Evolutionary conservation across 2,113 vertebrate species (phyloP).

Genomic region (Osmerus eperlanus): DNA sequence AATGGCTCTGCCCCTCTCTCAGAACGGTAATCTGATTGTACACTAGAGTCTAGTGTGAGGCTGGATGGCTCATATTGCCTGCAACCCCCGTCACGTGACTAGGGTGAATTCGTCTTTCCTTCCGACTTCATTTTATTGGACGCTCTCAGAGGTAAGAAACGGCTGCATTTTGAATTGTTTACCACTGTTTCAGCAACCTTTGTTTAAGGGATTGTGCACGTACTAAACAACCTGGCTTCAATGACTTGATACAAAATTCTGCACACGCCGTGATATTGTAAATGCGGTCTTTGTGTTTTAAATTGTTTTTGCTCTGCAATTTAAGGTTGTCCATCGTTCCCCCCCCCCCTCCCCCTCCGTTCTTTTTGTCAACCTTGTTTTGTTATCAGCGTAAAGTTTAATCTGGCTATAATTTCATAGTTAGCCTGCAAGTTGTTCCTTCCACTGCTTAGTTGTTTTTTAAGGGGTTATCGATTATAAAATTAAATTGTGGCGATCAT

Average conservation of each 20-base stretch:
- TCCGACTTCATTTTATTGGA: background rate
- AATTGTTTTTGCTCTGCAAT: background rate
- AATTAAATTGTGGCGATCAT: no score
- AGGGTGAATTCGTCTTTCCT: background rate
- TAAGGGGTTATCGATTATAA: no score
- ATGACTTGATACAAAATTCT: background rate
- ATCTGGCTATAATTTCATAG: background rate
- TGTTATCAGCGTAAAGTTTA: accelerated
- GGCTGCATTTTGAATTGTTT: background rate
- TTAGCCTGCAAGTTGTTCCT: background rate
- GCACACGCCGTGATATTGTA: background rate
- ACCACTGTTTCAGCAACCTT: background rate
- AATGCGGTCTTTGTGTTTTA: background rate
- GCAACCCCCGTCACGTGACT: background rate
- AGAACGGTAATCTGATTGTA: no score
- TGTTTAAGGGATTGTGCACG: background rate
- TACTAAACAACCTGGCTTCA: background rate
- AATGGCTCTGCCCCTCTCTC: no score
- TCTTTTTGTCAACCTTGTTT: background rate
- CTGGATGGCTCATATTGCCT: no score
- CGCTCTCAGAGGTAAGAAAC: constrained; percentile 3
- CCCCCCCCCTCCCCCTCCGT: background rate
- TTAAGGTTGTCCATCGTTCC: no score
- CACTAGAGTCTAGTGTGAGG: no score
- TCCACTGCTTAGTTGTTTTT: no score